Evolutionary conservation across 2,113 vertebrate genomes (phyloP), one percentile per base, ranked within the genome.

Genomic region (Ptilonorhynchus violaceus): DNA sequence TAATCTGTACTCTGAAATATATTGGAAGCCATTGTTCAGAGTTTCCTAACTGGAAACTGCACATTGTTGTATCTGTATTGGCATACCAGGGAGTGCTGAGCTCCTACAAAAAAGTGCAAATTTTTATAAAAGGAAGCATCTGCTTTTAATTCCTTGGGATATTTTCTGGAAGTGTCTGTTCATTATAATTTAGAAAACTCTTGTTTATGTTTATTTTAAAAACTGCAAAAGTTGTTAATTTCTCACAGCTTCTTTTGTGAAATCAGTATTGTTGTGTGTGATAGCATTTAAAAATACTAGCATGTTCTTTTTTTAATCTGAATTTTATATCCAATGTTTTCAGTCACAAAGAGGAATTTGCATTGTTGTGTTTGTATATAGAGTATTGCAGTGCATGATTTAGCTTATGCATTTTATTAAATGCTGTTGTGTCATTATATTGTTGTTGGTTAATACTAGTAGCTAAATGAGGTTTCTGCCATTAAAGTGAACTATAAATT

Each of bases 381-480:
- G 98, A 98, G 98, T 98, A 98, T 98, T 97, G 98, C 98, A 97
- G 98, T 99, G 99, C 99, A 99, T 99, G 99, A 95, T 96, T 97
- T 98, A 98, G 98, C 98, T 98, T 98, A 98, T 98, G 98, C 98
- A 99, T 99, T 99, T 99, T 98, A 99, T 99, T 98, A 99, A 99
- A 99, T 99, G 98, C 98, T 98, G 94, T 99, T 98, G 98, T 99
- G 98, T 96, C 98, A 95, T 99, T 97, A 98, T 96, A 97, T 98
- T 98, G 98, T 99, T 98, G 99, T 99, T 39, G 97, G 98, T 99
- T 98, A 98, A 97, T 98, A 95, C 94, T 98, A 97, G 97, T 98
- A 97, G 98, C 97, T 97, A 95, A 75, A 95, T 92, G 96, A 98
- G 97, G 98, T 98, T 98, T 98, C 94, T 98, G 98, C 96, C 91